Percentiles rank a stretch among this genome's conserved stretches.
Evolutionary conservation across 2,797 vertebrate species (phyloP).

Genomic region (Anabacerthia variegaticeps): DNA sequence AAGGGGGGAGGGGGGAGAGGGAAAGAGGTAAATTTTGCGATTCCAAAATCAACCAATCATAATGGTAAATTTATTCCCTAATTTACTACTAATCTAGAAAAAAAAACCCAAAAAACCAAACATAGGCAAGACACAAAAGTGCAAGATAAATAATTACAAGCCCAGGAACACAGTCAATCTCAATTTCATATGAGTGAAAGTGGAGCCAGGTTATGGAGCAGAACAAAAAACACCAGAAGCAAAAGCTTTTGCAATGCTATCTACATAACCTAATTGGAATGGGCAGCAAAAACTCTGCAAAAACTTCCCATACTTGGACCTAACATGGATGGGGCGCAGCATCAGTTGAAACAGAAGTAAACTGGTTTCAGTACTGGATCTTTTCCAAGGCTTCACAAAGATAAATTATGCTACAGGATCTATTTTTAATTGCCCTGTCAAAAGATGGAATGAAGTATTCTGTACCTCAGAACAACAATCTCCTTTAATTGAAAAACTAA

Average conservation of each 20-base stretch:
- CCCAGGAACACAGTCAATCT: background rate
- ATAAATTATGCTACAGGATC: background rate
- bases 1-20: background rate
- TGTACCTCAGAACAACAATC: background rate
- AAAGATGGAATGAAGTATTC: background rate
- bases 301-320: background rate
- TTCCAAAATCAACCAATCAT: background rate
- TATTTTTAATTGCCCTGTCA: background rate
- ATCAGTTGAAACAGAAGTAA: background rate
- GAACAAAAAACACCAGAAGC: background rate
- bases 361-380: background rate
- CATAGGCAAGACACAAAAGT: background rate
- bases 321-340: background rate
- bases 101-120: background rate
- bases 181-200: background rate
- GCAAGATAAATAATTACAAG: background rate
- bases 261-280: rapidly evolving
- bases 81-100: background rate
- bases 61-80: background rate
- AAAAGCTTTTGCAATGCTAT: background rate
- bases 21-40: background rate
- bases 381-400: background rate
- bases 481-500: background rate
- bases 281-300: background rate
- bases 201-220: background rate